Evolutionary conservation across 2,797 vertebrate genomes (phyloP), one percentile per base, ranked within the genome.

Genomic region (Brachymystax lenok): DNA sequence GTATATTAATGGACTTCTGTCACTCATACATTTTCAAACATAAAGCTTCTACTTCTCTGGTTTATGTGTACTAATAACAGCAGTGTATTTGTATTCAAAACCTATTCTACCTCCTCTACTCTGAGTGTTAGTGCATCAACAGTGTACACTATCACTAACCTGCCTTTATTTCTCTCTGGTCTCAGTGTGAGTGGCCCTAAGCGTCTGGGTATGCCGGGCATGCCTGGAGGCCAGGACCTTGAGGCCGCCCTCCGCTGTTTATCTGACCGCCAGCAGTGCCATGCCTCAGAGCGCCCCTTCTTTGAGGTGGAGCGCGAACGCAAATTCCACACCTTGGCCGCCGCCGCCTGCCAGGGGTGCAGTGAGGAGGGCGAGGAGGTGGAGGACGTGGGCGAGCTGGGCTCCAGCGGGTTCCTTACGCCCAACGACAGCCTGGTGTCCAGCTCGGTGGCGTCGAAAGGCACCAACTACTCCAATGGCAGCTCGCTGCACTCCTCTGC

Each of bases 391-490:
- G 88, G 90, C 0, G 88, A 68, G 0, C 90, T 82, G 28, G 74
- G 79, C 76, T 96, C 95, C 88, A 95, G 91, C 0, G 95, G 96
- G 33, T 93, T 94, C 87, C 93, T 96, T 76, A 97, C 94, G 0
- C 96, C 96, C 24, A 92, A 91, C 0, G 94, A 93, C 80, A 97
- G 97, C 77, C 0, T 94, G 71, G 84, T 5, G 59, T 92, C 90
- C 68, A 90, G 88, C 80, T 85, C 82, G 0, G 83, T 80, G 3
- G 33, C 90, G 1, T 97, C 96, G 1, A 93, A 91, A 0, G 93
- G 94, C 19, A 97, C 96, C 84, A 96, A 91, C 89, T 94, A 90
- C 89, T 97, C 96, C 0, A 93, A 93, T 2, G 93, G 93, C 69
- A 94, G 92, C 84, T 96, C 96, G 0, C 93, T 92, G n/a, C 91